Evolutionary conservation across 2,888 invertebrate species (phyloP), one percentile per base, ranked within the genome.

Genomic region (Machimus rusticus): DNA sequence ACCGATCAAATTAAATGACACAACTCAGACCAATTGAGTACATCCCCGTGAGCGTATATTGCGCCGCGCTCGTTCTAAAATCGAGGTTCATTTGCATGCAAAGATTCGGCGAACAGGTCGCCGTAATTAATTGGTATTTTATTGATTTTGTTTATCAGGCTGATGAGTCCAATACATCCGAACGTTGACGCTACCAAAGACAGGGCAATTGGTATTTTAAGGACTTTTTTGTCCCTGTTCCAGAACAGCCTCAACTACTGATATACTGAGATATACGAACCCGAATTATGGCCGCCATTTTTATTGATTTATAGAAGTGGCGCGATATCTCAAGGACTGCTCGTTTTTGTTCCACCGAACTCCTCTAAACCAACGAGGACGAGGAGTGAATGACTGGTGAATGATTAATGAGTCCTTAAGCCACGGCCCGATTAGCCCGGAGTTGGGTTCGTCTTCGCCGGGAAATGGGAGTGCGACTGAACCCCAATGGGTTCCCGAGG

Each of bases 391-490:
- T 87, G 84, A 87, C 84, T 84, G 77, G 55, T 85, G 84, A 87
- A 85, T 87, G 87, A 87, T 87, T 87, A 87, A 87, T 87, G 87
- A 87, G 84, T 55, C 55, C 51, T 87, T 87, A 84, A 87, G 87
- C 87, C 87, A 87, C 87, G 77, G 74, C 87, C 87, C 84, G 77
- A 87, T 87, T 84, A 87, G 74, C 81, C 81, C 82, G 74, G 66
- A 74, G 66, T 76, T 74, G 55, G 76, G 76, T 74, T 86, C 77
- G n/a, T 77, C 55, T 86, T 86, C 28, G 84, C 14, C 39, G 39
- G 74, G 31, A 31, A 74, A 85, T 85, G 85, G 85, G 85, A 85
- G 85, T 85, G 85, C 43, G 74, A 46, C 77, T 74, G 8, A 51
- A 51, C 51, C 51, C 51, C 51, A 51, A 51, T 51, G 51, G 51